phyloP scores from a whole-genome alignment of 1,140 invertebrate genomes.

The Formica selysi region DNA sequence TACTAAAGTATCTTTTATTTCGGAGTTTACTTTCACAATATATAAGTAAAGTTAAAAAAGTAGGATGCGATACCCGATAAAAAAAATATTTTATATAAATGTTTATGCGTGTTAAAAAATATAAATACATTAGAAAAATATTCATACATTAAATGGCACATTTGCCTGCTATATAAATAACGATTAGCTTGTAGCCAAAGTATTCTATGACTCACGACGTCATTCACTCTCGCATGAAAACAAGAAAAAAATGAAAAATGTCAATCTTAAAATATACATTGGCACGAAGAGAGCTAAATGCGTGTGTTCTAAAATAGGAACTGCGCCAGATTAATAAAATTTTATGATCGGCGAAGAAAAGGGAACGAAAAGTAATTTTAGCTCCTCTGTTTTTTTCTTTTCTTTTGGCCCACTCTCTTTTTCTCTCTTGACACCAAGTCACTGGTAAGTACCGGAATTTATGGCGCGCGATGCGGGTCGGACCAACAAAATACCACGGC shows the following conservation, averaged over 20 bases:
- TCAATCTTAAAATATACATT: slow-evolving; percentile 39
- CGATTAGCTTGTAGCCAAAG: background rate
- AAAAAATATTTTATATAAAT: slow-evolving; percentile 8
- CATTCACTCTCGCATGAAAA: background rate
- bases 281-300: slow-evolving; percentile 1
- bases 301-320: slow-evolving; percentile 21
- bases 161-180: background rate
- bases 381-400: background rate
- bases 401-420: background rate
- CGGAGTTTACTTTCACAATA: background rate
- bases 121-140: background rate
- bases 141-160: background rate
- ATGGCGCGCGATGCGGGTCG: slow-evolving; percentile 37
- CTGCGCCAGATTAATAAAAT: slow-evolving; percentile 17
- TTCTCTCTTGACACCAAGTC: background rate
- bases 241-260: background rate
- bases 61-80: background rate
- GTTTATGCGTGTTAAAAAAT: background rate
- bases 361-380: background rate
- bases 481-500: slow-evolving; percentile 21
- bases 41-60: background rate
- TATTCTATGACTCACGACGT: slow-evolving; percentile 15
- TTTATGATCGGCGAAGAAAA: background rate
- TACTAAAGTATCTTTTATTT: background rate
- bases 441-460: slow-evolving; percentile 35